Base-by-base conservation (phyloP, 1,140 invertebrate species). In the Pseudachorutes palmiensis region DNA sequence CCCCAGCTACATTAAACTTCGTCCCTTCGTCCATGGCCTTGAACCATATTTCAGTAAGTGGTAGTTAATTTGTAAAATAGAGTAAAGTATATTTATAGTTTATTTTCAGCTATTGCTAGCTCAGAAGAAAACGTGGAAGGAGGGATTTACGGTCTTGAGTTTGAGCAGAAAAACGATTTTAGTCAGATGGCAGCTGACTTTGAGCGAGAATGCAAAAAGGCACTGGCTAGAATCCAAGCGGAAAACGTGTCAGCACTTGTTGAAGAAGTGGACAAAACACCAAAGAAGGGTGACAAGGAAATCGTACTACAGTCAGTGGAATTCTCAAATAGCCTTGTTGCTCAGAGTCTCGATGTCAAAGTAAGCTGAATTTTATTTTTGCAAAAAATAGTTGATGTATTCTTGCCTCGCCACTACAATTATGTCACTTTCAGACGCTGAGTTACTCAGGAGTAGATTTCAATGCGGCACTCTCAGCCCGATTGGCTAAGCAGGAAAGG, bases 31-130 rank as follows among this genome's bases (percentile, higher is more conserved):
- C 0, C n/a, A 22, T 48, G 58, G 58, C 12, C 55, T 41, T 2
- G 22, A 57, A 29, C 63, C 62, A 24, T 70, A 59, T 64, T 70
- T 72, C 26, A 63, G 70, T 72, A 67, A 66, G 61, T 62, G 19
- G 32, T 29, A n/a, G 19, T 26, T 1, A 2, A 36, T 66, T 16
- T 29, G 9, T 22, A 65, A 57, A 51, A 51, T 29, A 51, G 24
- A 30, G 22, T 51, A 49, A 14, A 5, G 19, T 49, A 45, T 48
- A 16, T 3, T 28, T 45, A 14, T 49, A 3, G 5, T 66, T 45
- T 30, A 29, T 16, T 41, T 45, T 3, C 41, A 69, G 64, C 64
- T 31, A 30, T 71, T 19, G 67, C 67, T 0, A 69, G 60, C 33
- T 16, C 26, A 2, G n/a, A 62, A 9, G 1, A 9, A 26, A 2